Evolutionary conservation across 2,888 invertebrate genomes (phyloP).

Genomic region (Sinotaia quadrata): DNA sequence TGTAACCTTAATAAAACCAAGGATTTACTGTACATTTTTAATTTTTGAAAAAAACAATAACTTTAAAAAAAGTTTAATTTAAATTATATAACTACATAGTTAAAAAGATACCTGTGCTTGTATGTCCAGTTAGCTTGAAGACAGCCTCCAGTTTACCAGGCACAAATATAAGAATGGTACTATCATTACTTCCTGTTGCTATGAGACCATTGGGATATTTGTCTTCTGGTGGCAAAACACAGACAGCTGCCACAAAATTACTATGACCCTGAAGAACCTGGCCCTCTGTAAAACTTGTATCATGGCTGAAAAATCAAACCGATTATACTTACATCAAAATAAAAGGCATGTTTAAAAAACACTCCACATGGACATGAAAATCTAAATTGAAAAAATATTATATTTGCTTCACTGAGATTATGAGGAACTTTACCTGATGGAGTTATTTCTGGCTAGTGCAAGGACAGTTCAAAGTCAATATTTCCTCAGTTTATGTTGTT

Average conservation of each 20-base stretch:
- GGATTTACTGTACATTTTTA: not conserved
- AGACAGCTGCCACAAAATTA: constrained; percentile 88
- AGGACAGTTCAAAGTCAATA: too few relatives aligned
- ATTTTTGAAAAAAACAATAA: not conserved
- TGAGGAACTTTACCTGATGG: too few relatives aligned
- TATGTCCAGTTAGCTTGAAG: constrained; percentile 79
- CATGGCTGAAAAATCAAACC: constrained; percentile 72
- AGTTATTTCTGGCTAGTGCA: too few relatives aligned
- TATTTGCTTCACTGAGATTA: too few relatives aligned
- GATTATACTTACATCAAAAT: too few relatives aligned
- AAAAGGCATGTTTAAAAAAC: too few relatives aligned
- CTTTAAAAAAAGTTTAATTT: not conserved
- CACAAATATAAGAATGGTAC: constrained; percentile 84
- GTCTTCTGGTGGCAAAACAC: constrained; percentile 81
- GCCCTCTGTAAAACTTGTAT: constrained; percentile 57
- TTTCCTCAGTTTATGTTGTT: too few relatives aligned
- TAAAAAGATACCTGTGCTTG: constrained; percentile 12
- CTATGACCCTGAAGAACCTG: constrained; percentile 79
- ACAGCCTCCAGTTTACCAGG: constrained; percentile 81
- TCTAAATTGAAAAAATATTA: too few relatives aligned
- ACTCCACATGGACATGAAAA: too few relatives aligned
- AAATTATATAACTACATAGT: constrained; percentile 52
- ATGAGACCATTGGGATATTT: constrained; percentile 84
- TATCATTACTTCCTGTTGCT: constrained; percentile 91
- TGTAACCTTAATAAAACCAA: not conserved